Percentiles rank a stretch among this genome's conserved stretches.
Conservation (phyloP, 1,140 invertebrate species). For the Aphidius ervi region DNA sequence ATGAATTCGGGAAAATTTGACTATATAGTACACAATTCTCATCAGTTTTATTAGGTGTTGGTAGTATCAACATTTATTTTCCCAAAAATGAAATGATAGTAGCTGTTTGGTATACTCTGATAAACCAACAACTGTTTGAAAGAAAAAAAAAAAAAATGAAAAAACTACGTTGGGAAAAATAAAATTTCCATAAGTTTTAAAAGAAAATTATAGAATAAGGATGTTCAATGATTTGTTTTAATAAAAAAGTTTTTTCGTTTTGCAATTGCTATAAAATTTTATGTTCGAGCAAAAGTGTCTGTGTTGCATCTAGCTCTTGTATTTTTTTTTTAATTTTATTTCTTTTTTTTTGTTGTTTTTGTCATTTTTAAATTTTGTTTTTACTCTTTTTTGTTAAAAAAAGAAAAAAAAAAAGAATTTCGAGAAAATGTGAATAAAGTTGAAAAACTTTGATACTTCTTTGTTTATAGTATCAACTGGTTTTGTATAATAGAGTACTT, state of each 20-base stretch:
- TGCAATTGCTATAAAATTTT: too few relatives aligned
- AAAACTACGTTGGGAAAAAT: too few relatives aligned
- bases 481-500: slow-evolving; percentile 14
- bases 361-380: background rate
- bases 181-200: too few relatives aligned
- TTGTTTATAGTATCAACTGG: slow-evolving; percentile 16
- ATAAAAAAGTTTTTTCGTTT: too few relatives aligned
- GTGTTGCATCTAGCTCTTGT: too few relatives aligned
- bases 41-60: background rate
- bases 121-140: too few relatives aligned
- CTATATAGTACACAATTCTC: background rate
- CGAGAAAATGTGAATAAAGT: background rate
- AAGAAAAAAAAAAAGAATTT: background rate
- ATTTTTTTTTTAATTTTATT: background rate
- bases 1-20: slow-evolving; percentile 26
- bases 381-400: too few relatives aligned
- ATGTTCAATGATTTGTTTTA: too few relatives aligned
- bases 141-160: too few relatives aligned
- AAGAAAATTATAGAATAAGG: too few relatives aligned
- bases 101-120: background rate
- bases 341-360: slow-evolving; percentile 8
- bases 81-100: background rate
- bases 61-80: too few relatives aligned
- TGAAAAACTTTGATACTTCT: slow-evolving; percentile 8
- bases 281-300: too few relatives aligned